These are phyloP conservation scores for Cephalopterus ornatus DNA, from an alignment of 2,113 vertebrate genomes.

Conservation along the genomic window DNA sequence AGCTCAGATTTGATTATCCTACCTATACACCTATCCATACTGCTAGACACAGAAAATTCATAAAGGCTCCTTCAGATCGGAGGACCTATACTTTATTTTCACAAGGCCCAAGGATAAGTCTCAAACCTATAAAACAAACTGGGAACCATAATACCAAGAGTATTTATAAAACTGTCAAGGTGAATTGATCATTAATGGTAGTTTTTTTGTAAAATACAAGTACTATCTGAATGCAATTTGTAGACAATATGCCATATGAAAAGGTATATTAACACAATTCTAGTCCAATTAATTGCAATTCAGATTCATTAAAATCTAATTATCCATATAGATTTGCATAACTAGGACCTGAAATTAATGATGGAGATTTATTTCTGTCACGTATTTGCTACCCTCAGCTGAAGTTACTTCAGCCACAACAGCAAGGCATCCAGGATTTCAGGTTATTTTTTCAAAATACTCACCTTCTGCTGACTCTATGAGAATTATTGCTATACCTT, in stretches of 20 bases:
- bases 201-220: neutral
- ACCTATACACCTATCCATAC: neutral
- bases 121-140: neutral
- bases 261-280: neutral
- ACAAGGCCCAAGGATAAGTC: neutral
- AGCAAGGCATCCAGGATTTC: neutral
- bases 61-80: neutral
- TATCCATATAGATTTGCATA: neutral
- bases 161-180: neutral
- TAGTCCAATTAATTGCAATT: neutral
- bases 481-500: neutral
- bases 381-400: neutral
- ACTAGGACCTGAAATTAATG: neutral
- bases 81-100: neutral
- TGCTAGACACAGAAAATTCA: neutral
- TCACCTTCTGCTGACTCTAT: neutral
- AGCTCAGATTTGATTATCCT: neutral
- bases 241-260: neutral
- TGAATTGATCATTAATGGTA: neutral
- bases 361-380: neutral
- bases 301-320: neutral
- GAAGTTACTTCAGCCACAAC: neutral
- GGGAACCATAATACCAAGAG: neutral
- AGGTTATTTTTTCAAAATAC: neutral
- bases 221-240: neutral